A percentile compares a stretch with the other conserved stretches of the same genome.
Conservation (phyloP, 1,140 invertebrate genomes). For the Halictus rubicundus region DNA sequence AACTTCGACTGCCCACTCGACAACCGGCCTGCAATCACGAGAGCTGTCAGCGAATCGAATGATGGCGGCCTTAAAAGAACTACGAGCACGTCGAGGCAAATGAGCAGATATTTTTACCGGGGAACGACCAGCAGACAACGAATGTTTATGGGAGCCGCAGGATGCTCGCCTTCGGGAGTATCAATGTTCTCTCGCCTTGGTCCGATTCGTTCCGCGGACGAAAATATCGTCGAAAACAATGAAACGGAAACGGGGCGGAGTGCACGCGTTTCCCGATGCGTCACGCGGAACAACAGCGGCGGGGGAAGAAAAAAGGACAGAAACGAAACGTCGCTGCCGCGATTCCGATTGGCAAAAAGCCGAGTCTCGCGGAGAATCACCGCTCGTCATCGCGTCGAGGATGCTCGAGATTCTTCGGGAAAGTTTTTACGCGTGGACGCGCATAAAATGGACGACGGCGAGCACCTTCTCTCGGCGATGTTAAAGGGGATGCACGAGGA, state of each 20-base stretch:
- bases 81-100: no score
- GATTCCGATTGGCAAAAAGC: not conserved
- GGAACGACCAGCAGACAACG: not conserved
- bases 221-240: conserved; percentile 16
- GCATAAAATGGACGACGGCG: not conserved
- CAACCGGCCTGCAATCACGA: no score
- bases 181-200: not conserved
- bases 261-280: not conserved
- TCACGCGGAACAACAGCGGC: no score
- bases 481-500: conserved; percentile 32
- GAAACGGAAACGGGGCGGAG: not conserved
- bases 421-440: conserved; percentile 26
- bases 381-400: not conserved
- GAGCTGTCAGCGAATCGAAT: no score
- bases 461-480: not conserved
- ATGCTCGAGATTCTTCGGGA: conserved; percentile 42
- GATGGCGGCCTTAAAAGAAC: no score
- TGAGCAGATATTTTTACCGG: no score
- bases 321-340: not conserved
- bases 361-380: not conserved
- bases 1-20: no score
- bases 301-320: not conserved
- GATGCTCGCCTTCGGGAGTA: no score
- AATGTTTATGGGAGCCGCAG: not conserved
- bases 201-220: not conserved